These are phyloP conservation scores for Umimayanthus kanabou DNA, from an alignment of 92 coral and sea anemone genomes.

Conservation along the genomic window DNA sequence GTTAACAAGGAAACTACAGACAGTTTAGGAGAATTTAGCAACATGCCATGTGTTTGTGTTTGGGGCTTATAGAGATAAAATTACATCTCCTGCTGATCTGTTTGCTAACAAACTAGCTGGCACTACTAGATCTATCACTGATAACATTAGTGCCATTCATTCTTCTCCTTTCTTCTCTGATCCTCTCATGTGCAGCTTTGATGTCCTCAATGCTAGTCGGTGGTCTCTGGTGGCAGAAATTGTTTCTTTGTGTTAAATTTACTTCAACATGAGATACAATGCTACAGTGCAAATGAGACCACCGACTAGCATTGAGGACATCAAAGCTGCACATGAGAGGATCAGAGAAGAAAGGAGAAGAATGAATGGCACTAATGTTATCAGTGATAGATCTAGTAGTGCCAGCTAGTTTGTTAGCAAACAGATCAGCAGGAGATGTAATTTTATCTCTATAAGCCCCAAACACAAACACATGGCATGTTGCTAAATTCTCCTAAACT, in stretches of 20 bases:
- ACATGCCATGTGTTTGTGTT: too few species aligned
- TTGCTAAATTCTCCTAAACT: too few species aligned
- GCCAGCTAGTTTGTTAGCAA: neutral
- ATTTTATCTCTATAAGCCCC: too few species aligned
- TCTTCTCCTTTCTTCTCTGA: constrained; percentile 52
- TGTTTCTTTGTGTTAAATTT: too few species aligned
- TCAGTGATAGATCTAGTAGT: neutral
- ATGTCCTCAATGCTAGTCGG: constrained; percentile 80
- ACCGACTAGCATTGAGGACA: constrained; percentile 76
- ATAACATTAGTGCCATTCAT: neutral
- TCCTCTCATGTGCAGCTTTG: constrained; percentile 68
- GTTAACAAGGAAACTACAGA: too few species aligned
- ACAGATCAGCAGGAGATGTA: neutral
- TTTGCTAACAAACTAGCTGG: neutral
- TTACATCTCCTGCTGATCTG: neutral
- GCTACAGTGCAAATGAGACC: constrained; percentile 20
- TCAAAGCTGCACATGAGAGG: constrained; percentile 71
- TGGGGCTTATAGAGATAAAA: too few species aligned
- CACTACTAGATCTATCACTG: neutral
- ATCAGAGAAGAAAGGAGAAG: constrained; percentile 52
- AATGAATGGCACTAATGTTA: neutral
- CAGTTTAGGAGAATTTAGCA: too few species aligned
- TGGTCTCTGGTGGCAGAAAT: constrained; percentile 62
- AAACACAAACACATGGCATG: too few species aligned
- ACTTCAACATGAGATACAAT: too few species aligned